Percentiles rank a stretch among this genome's conserved stretches.
These are phyloP conservation scores for Cephalopachus bancanus DNA, from an alignment of 2,797 vertebrate species.

Conservation along the genomic window DNA sequence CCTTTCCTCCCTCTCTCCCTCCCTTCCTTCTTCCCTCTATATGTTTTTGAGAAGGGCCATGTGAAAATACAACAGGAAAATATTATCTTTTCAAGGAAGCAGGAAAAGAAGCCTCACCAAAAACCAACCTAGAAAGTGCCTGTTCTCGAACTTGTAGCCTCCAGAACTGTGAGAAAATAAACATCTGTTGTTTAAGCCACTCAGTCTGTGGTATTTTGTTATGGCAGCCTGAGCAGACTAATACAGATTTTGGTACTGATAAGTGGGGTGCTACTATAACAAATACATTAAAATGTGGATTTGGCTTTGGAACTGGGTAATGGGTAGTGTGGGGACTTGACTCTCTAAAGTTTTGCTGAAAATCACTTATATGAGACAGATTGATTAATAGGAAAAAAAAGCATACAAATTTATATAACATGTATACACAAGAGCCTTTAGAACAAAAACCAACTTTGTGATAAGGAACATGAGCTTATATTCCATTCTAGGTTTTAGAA, in stretches of 20 bases:
- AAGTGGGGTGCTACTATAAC: neutral
- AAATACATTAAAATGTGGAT: neutral
- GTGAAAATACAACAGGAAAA: neutral
- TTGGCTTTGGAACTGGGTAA: neutral
- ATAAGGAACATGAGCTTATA: too few species aligned
- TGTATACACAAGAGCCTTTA: too few species aligned
- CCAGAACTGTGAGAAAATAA: neutral
- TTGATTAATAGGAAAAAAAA: too few species aligned
- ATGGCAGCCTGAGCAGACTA: neutral
- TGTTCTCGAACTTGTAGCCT: neutral
- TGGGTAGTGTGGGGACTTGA: neutral
- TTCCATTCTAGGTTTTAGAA: too few species aligned
- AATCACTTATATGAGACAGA: too few species aligned
- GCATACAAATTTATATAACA: too few species aligned
- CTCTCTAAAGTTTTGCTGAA: too few species aligned
- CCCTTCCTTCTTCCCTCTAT: neutral
- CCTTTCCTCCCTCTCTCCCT: neutral
- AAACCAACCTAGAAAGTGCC: neutral
- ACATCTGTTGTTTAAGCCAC: neutral
- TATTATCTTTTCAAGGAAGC: neutral
- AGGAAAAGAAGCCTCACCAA: neutral
- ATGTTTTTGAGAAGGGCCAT: rapidly evolving
- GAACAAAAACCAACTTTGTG: too few species aligned
- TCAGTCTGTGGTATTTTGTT: neutral
- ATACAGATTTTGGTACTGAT: neutral